phyloP scores from a whole-genome alignment of 2,113 vertebrate species.

The Stegostoma tigrinum region DNA sequence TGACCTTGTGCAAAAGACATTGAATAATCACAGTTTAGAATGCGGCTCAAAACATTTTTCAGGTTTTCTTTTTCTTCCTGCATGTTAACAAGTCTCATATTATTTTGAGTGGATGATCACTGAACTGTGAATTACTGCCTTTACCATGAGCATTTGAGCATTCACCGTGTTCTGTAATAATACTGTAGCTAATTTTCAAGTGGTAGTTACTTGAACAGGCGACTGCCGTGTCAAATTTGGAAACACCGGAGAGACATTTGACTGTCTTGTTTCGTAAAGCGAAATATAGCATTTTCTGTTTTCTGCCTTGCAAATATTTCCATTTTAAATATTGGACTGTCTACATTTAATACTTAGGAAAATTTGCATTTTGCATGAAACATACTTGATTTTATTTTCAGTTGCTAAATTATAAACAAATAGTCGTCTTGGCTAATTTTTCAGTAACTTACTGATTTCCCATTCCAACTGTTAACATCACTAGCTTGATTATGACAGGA shows the following conservation, averaged over 20 bases:
- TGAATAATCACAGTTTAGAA: neutral
- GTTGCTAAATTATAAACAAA: neutral
- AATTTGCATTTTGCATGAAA: neutral
- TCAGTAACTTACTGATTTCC: neutral
- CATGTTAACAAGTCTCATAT: neutral
- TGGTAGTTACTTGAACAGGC: neutral
- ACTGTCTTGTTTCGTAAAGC: neutral
- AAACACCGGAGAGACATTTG: neutral
- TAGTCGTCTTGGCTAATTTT: neutral
- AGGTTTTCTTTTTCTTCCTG: neutral
- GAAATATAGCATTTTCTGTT: neutral
- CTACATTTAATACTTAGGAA: neutral
- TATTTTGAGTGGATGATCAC: neutral
- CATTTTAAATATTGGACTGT: neutral
- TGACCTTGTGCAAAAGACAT: neutral
- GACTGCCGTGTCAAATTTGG: neutral
- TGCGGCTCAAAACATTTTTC: neutral
- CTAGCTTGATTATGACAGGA: neutral
- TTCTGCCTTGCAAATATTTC: neutral
- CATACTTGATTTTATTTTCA: neutral
- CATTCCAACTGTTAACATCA: neutral
- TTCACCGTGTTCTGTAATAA: neutral
- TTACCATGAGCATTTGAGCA: neutral
- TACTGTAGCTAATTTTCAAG: neutral
- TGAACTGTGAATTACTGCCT: neutral